Evolutionary conservation across 2,888 invertebrate genomes (phyloP), one percentile per base, ranked within the genome.

Genomic region (Parnassius mnemosyne): DNA sequence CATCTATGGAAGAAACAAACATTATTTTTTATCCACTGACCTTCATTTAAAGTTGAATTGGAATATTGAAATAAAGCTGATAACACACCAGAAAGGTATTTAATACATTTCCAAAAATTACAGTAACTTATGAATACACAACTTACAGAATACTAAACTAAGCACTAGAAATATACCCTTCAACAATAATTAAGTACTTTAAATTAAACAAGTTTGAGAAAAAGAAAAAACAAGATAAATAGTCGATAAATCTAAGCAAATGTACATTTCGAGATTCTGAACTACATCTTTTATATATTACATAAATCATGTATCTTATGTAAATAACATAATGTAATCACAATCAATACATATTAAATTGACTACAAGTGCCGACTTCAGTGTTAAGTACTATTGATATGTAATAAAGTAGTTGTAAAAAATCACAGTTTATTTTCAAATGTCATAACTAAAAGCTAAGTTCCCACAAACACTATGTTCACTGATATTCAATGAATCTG

Each of bases 131-230:
- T n/a, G 47, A 47, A 55, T 56, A 49, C 60, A 65, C 44, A 65
- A 64, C 34, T 34, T 63, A 63, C 60, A 63, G 64, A 67, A 63
- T 53, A 65, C 58, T 61, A 61, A 63, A 64, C 64, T 61, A 61
- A 66, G 68, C 56, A 68, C 70, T 68, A 71, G 68, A 59, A 67
- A 66, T 34, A 52, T 54, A 54, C 49, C 54, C 43, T 50, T 25
- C 49, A 69, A 68, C 68, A 67, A 70, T 66, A 67, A 68, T 64
- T 85, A 85, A 85, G 85, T 85, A 85, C 85, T 70, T 69, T 65
- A 66, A 52, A 44, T 56, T 61, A 57, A 53, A 62, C 53, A 58
- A 51, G 20, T 60, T 44, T 65, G 56, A 59, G 61, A 53, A 54
- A 54, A 54, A 41, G 3, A 61, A 9, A 63, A 55, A 55, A 60